Conservation (phyloP, 1,140 invertebrate species). For the Diorhabda carinulata region DNA sequence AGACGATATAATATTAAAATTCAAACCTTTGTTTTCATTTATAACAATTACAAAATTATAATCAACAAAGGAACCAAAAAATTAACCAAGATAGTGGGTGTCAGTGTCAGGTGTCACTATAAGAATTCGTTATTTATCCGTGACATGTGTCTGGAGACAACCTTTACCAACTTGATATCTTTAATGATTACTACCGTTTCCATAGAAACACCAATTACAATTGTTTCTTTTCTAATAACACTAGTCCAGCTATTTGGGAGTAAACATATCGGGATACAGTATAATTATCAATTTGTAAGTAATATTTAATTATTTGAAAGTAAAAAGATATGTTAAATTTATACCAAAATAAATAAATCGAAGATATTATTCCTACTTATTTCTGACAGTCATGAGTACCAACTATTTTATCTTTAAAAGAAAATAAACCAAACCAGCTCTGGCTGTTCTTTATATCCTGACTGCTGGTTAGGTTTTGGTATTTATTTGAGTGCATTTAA, state of each 20-base stretch:
- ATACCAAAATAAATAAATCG: too few species aligned
- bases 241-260: too few species aligned
- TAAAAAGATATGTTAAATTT: too few species aligned
- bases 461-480: not conserved
- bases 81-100: not conserved
- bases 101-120: not conserved
- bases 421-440: not conserved
- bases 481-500: not conserved
- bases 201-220: not conserved
- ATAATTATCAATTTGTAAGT: too few species aligned
- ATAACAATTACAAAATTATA: not conserved
- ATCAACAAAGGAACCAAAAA: conserved; percentile 2
- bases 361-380: not conserved
- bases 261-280: too few species aligned
- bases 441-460: not conserved
- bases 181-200: not conserved
- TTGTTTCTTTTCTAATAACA: not conserved
- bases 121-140: not conserved
- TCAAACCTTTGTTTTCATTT: conserved; percentile 4
- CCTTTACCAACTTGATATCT: not conserved
- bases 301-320: too few species aligned
- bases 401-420: not conserved
- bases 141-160: not conserved
- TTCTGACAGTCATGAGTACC: not conserved
- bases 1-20: not conserved